Base-by-base conservation (phyloP, 2,113 vertebrate species). In the Melanocharis versteri region DNA sequence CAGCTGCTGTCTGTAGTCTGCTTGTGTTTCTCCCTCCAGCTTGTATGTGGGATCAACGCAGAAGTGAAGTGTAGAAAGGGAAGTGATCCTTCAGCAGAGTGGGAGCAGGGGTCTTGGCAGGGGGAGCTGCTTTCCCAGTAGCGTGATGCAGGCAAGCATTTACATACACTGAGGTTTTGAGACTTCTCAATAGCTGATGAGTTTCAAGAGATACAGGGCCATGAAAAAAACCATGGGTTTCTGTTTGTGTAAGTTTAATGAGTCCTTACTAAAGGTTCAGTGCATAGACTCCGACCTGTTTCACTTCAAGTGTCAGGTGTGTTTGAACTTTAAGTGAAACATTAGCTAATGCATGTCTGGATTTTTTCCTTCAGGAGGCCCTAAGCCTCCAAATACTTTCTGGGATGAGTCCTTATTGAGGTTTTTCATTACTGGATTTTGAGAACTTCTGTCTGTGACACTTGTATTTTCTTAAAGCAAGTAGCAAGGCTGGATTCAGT, bases 321-420 rank as follows among this genome's bases (percentile, higher is more conserved):
- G 70, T 89, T 94, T 96, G 77, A 96, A 76, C 73, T 95, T 64
- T 2, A 79, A 50, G 87, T 93, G 81, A 96, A 95, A 95, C 81
- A 91, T 95, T 95, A 97, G 65, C 91, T 76, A 71, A 60, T 26
- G 14, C 19, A 24, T 15, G 62, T 94, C 89, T 95, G 80, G 39
- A 26, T 84, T 86, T 84, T 53, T 86, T 84, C 44, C 28, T 87
- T 66, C 27, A 39, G 27, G 61, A 70, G 71, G 40, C 42, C 71
- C 4, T 6, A 42, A 21, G 37, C 76, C 35, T 88, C 40, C 12
- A 78, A 35, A 21, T 78, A 31, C 30, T 66, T 95, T 87, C 27
- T 86, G 64, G 39, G 42, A 81, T 93, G 7, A 61, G 14, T 70
- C 39, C 35, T 83, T 37, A 51, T 11, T 79, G 15, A 13, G 10